A percentile compares a stretch with the other conserved stretches of the same genome.
These are phyloP conservation scores for Dastarcus helophoroides DNA, from an alignment of 2,888 invertebrate species.

Conservation along the genomic window DNA sequence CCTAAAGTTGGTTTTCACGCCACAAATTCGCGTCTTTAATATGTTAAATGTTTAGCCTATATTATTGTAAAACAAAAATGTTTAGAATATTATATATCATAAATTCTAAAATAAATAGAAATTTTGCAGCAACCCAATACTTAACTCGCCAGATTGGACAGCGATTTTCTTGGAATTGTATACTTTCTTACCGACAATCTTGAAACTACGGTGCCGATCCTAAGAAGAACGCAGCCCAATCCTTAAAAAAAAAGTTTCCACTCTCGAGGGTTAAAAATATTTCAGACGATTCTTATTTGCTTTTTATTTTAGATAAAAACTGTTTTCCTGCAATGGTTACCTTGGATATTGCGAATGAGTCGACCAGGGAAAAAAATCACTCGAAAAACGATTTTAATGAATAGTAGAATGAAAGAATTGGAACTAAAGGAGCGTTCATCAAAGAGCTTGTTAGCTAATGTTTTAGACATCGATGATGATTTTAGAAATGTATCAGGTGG, in stretches of 20 bases:
- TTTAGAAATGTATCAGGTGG: constrained; percentile 66
- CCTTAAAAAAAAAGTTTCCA: no score
- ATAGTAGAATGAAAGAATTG: constrained; percentile 82
- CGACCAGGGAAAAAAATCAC: constrained; percentile 92
- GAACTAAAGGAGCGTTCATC: constrained; percentile 90
- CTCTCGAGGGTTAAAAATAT: background rate
- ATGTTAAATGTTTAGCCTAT: no score
- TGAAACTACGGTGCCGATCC: no score
- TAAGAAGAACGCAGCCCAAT: no score
- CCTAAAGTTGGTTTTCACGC: no score
- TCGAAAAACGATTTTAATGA: constrained; percentile 79
- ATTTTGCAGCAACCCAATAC: no score
- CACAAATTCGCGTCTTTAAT: no score
- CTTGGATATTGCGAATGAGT: constrained; percentile 91
- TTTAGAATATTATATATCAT: no score
- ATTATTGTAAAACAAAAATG: background rate
- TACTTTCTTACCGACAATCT: no score
- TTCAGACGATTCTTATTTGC: constrained; percentile 1
- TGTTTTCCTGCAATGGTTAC: constrained; percentile 94
- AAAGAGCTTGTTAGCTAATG: constrained; percentile 87
- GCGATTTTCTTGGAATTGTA: no score
- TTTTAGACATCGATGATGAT: constrained; percentile 91
- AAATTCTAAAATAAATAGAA: no score
- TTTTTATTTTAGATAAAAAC: constrained; percentile 67
- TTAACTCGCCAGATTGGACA: no score